phyloP scores from a whole-genome alignment of 1,140 invertebrate genomes.

The Pogonognathellus flavescens region DNA sequence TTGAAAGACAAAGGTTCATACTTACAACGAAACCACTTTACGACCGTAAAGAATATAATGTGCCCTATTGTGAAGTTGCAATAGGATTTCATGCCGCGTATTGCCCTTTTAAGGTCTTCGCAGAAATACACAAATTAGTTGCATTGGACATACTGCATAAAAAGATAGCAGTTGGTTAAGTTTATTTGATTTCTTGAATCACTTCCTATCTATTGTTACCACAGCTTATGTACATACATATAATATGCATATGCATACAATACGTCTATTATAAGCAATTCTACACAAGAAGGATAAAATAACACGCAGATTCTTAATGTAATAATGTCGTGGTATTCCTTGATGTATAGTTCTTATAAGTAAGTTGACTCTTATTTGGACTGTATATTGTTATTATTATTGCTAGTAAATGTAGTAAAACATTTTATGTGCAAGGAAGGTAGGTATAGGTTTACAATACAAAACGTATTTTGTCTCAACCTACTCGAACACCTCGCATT shows the following conservation, averaged over 20 bases:
- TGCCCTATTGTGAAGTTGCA: conserved; percentile 3
- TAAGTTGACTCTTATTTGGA: no score
- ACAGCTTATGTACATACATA: not conserved
- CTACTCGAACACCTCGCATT: not conserved
- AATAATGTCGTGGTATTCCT: no score
- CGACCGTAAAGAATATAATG: conserved; percentile 12
- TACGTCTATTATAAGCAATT: not conserved
- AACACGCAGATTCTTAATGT: no score
- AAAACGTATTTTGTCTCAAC: no score
- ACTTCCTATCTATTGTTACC: conserved; percentile 10
- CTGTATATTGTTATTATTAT: no score
- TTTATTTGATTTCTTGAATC: conserved; percentile 32
- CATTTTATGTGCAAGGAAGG: no score
- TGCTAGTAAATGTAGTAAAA: no score
- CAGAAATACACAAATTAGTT: not conserved
- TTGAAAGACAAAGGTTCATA: no score
- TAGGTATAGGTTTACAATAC: no score
- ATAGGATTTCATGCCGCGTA: conserved; percentile 24
- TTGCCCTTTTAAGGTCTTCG: conserved; percentile 14
- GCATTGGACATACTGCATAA: conserved; percentile 11
- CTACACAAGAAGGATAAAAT: no score
- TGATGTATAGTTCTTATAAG: no score
- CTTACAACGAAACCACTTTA: no score
- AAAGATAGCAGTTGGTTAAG: conserved; percentile 15
- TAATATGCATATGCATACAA: not conserved